Conservation (phyloP, 2,113 vertebrate species). For the Misgurnus mizolepis region DNA sequence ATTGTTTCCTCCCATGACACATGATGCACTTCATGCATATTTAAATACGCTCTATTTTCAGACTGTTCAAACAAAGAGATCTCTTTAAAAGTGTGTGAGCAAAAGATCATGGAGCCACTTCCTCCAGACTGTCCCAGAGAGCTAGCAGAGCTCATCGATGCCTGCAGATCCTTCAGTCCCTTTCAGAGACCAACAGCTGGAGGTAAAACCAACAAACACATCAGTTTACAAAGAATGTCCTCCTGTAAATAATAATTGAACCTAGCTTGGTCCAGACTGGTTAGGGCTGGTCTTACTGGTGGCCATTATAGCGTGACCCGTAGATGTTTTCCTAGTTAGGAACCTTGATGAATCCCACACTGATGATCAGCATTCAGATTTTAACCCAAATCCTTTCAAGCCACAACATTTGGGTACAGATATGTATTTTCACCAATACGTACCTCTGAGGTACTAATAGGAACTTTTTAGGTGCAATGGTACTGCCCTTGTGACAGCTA, state of each 20-base stretch:
- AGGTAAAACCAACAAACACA: slow-evolving; percentile 60
- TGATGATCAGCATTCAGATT: too few species aligned
- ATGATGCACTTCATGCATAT: not conserved
- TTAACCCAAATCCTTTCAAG: too few species aligned
- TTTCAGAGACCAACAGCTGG: slow-evolving; percentile 77
- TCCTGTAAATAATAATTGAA: not conserved
- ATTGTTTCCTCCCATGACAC: not conserved
- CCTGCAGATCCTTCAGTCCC: slow-evolving; percentile 70
- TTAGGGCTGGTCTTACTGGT: not conserved
- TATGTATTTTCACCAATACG: too few species aligned
- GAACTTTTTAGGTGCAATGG: too few species aligned
- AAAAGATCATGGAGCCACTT: slow-evolving; percentile 65
- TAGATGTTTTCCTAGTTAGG: too few species aligned
- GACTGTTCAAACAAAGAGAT: slow-evolving; percentile 66
- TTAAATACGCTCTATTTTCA: slow-evolving; percentile 47
- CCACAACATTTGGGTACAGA: too few species aligned
- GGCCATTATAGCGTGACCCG: too few species aligned
- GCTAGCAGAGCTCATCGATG: slow-evolving; percentile 69
- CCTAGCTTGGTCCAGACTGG: too few species aligned
- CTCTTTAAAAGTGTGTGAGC: slow-evolving; percentile 64
- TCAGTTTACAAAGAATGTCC: not conserved
- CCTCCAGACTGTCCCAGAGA: slow-evolving; percentile 72
- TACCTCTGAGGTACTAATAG: too few species aligned
- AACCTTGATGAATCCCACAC: too few species aligned
- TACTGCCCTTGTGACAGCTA: too few species aligned